These are phyloP conservation scores for Eilema griseolum DNA, from an alignment of 2,888 invertebrate species.

Conservation along the genomic window DNA sequence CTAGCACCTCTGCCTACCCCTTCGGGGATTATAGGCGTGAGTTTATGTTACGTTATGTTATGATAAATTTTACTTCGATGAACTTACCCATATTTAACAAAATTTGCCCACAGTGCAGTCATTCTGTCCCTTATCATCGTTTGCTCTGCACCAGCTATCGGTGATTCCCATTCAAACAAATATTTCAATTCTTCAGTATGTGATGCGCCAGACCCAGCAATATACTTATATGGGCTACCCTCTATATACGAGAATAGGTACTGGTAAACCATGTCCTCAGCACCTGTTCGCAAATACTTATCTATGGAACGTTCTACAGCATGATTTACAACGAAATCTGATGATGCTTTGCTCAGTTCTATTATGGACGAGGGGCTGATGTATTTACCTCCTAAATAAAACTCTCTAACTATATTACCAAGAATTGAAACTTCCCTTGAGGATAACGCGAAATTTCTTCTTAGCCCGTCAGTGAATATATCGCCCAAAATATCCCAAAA, in stretches of 20 bases:
- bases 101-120: conserved; percentile 66
- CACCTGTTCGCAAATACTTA: conserved; percentile 53
- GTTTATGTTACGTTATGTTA: too few relatives aligned
- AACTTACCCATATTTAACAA: conserved; percentile 67
- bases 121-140: conserved; percentile 60
- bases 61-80: not conserved
- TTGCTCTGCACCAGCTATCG: conserved; percentile 52
- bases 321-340: conserved; percentile 58
- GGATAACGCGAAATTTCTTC: conserved; percentile 30
- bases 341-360: conserved; percentile 55
- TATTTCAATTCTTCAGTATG: conserved; percentile 64
- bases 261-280: conserved; percentile 51
- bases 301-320: conserved; percentile 59
- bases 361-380: conserved; percentile 51
- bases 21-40: too few relatives aligned
- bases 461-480: conserved; percentile 28
- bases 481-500: conserved; percentile 38
- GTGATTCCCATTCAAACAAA: conserved; percentile 51
- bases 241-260: conserved; percentile 62
- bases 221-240: conserved; percentile 52
- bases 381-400: conserved; percentile 56
- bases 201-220: conserved; percentile 56
- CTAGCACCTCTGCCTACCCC: too few relatives aligned
- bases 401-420: conserved; percentile 44
- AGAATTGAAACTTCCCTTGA: conserved; percentile 39